These are phyloP conservation scores for Caenorhabditis sp. DNA, from an alignment of 2,888 invertebrate genomes.

Conservation along the genomic window DNA sequence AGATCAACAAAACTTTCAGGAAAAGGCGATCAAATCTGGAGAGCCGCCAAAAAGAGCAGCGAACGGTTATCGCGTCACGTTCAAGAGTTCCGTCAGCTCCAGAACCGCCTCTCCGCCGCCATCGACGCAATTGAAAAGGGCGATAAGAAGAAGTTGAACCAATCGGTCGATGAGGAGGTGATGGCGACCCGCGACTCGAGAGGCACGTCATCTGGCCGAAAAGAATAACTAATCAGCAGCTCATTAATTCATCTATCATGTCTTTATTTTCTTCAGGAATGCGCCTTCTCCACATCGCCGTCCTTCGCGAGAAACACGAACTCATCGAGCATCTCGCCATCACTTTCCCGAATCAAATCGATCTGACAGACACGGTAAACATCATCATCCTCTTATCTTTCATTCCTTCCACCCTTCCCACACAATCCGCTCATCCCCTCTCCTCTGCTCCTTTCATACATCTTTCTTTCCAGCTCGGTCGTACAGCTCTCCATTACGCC, in stretches of 20 bases:
- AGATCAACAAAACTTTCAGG: no score
- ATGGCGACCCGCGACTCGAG: slow-evolving; percentile 71
- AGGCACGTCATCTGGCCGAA: slow-evolving; percentile 55
- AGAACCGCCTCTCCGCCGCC: slow-evolving; percentile 68
- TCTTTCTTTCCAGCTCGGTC: slow-evolving; percentile 67
- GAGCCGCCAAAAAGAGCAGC: slow-evolving; percentile 62
- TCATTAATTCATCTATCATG: no score
- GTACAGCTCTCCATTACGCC: slow-evolving; percentile 77
- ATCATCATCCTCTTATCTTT: not conserved
- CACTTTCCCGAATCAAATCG: slow-evolving; percentile 65
- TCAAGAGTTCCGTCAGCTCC: slow-evolving; percentile 71
- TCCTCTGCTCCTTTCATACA: no score
- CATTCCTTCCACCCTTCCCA: not conserved
- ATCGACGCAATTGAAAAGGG: slow-evolving; percentile 73
- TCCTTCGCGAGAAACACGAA: slow-evolving; percentile 76
- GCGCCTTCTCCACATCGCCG: slow-evolving; percentile 73
- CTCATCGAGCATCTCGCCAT: slow-evolving; percentile 73
- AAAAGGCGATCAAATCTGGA: slow-evolving; percentile 75
- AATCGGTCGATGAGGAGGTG: slow-evolving; percentile 72
- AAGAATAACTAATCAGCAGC: not conserved
- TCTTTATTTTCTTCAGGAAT: slow-evolving; percentile 54
- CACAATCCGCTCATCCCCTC: not conserved
- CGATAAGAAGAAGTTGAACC: slow-evolving; percentile 67
- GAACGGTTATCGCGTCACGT: slow-evolving; percentile 67
- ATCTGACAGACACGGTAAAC: slow-evolving; percentile 71